phyloP scores from a whole-genome alignment of 1,140 invertebrate species.

The Diachasma alloeum region DNA sequence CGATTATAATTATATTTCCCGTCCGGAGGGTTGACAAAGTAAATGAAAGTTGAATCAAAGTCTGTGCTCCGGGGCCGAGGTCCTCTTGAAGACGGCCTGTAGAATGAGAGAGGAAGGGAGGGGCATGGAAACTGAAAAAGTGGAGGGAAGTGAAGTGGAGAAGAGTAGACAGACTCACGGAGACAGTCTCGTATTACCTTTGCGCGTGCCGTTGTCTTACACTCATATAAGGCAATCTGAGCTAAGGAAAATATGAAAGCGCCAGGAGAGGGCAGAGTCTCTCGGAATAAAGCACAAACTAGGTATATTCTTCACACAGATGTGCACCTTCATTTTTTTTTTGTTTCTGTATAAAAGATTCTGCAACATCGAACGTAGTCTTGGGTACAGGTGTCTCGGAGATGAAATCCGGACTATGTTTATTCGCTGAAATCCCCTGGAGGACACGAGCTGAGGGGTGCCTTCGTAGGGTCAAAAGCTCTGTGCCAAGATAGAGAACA shows the following conservation, averaged over 20 bases:
- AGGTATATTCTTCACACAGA: background rate
- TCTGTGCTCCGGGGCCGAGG: conserved; percentile 14
- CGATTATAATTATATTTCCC: conserved; percentile 40
- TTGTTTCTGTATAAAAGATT: background rate
- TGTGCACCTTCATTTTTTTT: background rate
- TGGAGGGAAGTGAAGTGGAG: conserved; percentile 7
- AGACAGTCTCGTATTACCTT: conserved; percentile 29
- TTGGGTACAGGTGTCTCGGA: conserved; percentile 26
- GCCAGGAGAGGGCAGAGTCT: background rate
- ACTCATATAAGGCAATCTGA: conserved; percentile 29
- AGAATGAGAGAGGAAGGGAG: background rate
- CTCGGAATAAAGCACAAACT: background rate
- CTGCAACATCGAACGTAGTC: conserved; percentile 11
- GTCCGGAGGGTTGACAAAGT: conserved; percentile 30
- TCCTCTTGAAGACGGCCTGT: background rate
- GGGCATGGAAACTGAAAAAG: background rate
- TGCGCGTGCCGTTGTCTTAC: conserved; percentile 24
- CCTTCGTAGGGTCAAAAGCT: background rate
- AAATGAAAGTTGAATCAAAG: conserved; percentile 39
- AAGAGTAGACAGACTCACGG: background rate
- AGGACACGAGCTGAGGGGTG: background rate
- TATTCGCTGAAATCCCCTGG: background rate
- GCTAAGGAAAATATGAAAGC: conserved; percentile 31
- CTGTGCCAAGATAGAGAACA: background rate
- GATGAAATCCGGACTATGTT: conserved; percentile 22